phyloP scores from a whole-genome alignment of 2,888 invertebrate genomes.

The Lithosia quadra region DNA sequence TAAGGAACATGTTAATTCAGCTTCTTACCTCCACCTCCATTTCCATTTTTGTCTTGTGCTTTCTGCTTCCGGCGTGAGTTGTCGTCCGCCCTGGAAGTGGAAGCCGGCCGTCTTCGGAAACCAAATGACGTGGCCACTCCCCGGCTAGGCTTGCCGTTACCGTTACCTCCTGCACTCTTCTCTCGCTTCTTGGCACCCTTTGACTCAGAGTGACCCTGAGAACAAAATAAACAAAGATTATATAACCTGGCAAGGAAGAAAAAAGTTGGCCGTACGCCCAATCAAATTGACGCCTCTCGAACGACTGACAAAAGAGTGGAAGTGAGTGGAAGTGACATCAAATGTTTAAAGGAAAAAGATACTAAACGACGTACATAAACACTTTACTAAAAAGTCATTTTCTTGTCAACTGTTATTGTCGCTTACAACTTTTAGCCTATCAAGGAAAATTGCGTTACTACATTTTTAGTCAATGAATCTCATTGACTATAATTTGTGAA shows the following conservation, averaged over 20 bases:
- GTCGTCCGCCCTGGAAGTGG: conserved; percentile 81
- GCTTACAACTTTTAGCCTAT: too few species aligned
- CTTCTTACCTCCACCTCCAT: conserved; percentile 81
- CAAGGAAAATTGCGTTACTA: too few species aligned
- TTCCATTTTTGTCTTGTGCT: conserved; percentile 81
- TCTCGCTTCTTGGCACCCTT: conserved; percentile 87
- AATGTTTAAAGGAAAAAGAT: neutral
- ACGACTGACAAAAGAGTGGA: neutral
- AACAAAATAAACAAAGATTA: conserved; percentile 15
- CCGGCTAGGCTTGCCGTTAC: conserved; percentile 85
- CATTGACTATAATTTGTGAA: too few species aligned
- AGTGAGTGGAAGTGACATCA: neutral
- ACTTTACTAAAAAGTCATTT: too few species aligned
- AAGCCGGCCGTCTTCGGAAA: conserved; percentile 90
- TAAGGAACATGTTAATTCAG: too few species aligned
- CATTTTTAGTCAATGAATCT: too few species aligned
- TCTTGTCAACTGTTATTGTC: too few species aligned
- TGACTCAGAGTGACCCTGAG: conserved; percentile 88
- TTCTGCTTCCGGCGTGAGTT: conserved; percentile 78
- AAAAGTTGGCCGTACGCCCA: neutral
- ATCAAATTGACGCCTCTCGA: neutral
- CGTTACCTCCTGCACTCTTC: conserved; percentile 77
- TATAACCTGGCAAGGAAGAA: neutral
- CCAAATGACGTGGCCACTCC: conserved; percentile 95
- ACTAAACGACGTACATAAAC: too few species aligned